Base-by-base conservation (phyloP, 1,140 invertebrate genomes). In the Drosophila oshimai region DNA sequence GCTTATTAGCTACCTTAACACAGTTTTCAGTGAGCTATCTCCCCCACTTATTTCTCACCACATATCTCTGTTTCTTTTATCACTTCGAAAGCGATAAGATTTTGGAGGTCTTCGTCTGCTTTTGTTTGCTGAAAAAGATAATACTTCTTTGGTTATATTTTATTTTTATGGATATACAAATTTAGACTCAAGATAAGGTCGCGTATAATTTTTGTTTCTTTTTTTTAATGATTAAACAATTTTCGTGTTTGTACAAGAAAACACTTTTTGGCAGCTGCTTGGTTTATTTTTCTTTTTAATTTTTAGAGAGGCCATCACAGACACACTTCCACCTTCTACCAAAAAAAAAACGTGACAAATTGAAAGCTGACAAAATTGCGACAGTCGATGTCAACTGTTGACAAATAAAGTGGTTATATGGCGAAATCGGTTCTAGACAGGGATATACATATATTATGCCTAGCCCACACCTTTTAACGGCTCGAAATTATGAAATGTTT, bases 381-480 rank as follows among this genome's bases (percentile, higher is more conserved):
- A 89, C 78, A 88, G 75, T 57, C 26, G 46, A 36, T 55, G 77
- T 84, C 83, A 88, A 64, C 42, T 45, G 75, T 61, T 89, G 84
- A 88, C 84, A 88, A 88, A 88, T 88, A 77, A 70, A 77, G 49
- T 81, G 69, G 71, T 67, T 62, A 67, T 68, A 76, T 86, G 81
- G 77, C 77, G 81, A 86, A 86, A 86, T 74, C 46, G 49, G 10
- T 79, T 79, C 20, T 51, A 31, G 33, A 24, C n/a, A 47, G 9
- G 36, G 15, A 37, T 49, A 73, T 36, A 18, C 15, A 3, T 41
- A 28, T 15, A 5, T 6, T 17, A 17, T 45, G 22, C 58, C 50
- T 67, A 24, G 53, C 77, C 18, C 67, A 45, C 65, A 46, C 33
- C 34, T 20, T 26, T 69, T 45, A 31, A 13, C 39, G 26, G 45